These are phyloP conservation scores for Holotrichia oblita DNA, from an alignment of 1,140 invertebrate genomes.

Conservation along the genomic window DNA sequence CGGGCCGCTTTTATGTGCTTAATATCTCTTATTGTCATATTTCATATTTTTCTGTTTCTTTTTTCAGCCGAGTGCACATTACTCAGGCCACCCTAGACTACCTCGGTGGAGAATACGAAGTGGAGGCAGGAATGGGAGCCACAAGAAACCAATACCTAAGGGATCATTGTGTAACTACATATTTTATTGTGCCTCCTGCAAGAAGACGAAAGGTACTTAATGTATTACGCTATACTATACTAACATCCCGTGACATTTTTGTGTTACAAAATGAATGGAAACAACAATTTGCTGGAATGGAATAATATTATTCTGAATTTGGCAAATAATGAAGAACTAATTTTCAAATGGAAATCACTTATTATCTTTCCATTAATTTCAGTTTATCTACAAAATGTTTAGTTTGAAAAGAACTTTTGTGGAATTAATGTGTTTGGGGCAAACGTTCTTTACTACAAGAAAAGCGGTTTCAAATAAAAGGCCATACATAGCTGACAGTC, in stretches of 20 bases:
- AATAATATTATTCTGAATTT: not conserved
- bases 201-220: conserved; percentile 79
- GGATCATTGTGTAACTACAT: conserved; percentile 87
- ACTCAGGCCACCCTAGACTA: conserved; percentile 86
- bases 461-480: not conserved
- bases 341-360: not conserved
- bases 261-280: conserved; percentile 23
- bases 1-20: no score
- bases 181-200: conserved; percentile 87
- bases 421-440: no score
- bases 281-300: conserved; percentile 6
- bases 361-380: not conserved
- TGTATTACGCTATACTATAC: not conserved
- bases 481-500: not conserved
- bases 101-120: conserved; percentile 88
- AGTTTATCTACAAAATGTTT: not conserved
- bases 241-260: conserved; percentile 2
- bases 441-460: no score
- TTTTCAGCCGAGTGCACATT: conserved; percentile 82
- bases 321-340: not conserved
- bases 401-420: not conserved
- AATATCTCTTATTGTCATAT: no score
- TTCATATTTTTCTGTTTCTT: conserved; percentile 46
- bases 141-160: conserved; percentile 85
- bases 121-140: conserved; percentile 85